phyloP scores from a whole-genome alignment of 2,113 vertebrate species.

The Psophia crepitans region DNA sequence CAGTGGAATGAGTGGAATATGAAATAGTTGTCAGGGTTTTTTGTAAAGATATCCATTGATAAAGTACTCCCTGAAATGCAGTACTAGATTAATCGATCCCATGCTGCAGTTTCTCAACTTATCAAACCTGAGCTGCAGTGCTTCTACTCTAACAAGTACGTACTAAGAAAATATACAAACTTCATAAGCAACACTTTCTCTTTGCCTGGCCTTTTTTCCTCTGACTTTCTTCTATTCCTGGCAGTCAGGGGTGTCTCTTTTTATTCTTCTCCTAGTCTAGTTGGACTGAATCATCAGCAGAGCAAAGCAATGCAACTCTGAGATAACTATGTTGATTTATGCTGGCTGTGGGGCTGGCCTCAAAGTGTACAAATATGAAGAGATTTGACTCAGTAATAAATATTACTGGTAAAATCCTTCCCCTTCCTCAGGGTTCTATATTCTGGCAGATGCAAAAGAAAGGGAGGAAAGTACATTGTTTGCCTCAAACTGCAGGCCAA shows the following conservation, averaged over 20 bases:
- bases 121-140: background rate
- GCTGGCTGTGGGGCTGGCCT: background rate
- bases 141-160: background rate
- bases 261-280: background rate
- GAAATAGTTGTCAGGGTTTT: background rate
- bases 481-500: background rate
- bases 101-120: background rate
- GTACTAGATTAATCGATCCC: background rate
- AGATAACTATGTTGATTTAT: background rate
- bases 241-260: background rate
- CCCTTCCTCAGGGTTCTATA: background rate
- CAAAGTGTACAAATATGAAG: background rate
- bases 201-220: background rate
- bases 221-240: background rate
- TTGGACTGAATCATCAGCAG: background rate
- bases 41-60: background rate
- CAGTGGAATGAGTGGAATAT: background rate
- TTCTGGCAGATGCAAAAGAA: background rate
- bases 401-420: background rate
- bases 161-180: background rate
- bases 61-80: background rate
- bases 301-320: background rate
- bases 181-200: background rate
- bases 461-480: background rate
- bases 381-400: background rate